Evolutionary conservation across 2,113 vertebrate species (phyloP).

Genomic region (Chinchilla lanigera): DNA sequence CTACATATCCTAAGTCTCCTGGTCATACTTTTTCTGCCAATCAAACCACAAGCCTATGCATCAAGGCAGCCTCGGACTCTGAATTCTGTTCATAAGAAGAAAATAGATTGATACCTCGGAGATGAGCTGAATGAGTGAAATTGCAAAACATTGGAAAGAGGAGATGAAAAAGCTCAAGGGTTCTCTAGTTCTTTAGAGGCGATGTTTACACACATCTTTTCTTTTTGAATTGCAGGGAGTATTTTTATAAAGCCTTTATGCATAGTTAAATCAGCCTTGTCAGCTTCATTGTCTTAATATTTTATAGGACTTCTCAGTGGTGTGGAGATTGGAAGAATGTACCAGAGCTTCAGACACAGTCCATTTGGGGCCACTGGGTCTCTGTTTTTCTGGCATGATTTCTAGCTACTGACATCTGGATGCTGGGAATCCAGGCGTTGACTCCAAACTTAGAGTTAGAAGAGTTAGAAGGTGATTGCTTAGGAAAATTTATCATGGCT

Average conservation of each 20-base stretch:
- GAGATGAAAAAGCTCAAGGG: not conserved
- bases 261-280: constrained; percentile 79
- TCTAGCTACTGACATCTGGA: not conserved
- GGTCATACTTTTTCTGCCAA: constrained; percentile 88
- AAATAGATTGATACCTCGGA: constrained; percentile 82
- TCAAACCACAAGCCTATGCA: constrained; percentile 75
- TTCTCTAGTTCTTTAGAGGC: constrained; percentile 65
- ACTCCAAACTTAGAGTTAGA: no score
- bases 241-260: constrained; percentile 85
- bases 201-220: constrained; percentile 72
- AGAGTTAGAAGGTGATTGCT: not conserved
- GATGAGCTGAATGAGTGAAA: not conserved
- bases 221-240: constrained; percentile 75
- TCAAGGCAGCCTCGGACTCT: constrained; percentile 69
- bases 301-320: constrained; percentile 58
- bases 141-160: not conserved
- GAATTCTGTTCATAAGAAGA: constrained; percentile 82
- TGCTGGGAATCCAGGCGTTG: not conserved
- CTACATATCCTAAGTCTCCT: constrained; percentile 94
- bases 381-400: not conserved
- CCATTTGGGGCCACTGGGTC: not conserved
- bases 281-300: constrained; percentile 70
- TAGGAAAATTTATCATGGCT: fast-evolving
- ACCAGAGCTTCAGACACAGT: not conserved
- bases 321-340: not conserved